phyloP scores from a whole-genome alignment of 2,797 vertebrate species.

The Mormyrops boulengeri region DNA sequence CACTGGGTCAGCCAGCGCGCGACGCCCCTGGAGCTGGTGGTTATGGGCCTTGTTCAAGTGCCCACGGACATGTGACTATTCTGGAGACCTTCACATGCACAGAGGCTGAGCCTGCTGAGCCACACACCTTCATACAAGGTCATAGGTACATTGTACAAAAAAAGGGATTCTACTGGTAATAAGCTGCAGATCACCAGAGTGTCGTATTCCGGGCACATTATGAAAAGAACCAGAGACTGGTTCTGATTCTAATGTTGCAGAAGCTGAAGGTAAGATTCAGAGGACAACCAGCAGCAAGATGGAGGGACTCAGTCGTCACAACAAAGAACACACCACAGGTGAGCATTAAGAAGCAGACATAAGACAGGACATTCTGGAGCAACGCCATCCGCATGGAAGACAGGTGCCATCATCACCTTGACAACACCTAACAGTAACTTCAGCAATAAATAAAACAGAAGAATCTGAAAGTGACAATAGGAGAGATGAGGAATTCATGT shows the following conservation, averaged over 20 bases:
- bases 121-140: not conserved
- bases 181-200: not conserved
- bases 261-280: not conserved
- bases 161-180: not conserved
- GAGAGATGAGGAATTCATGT: not conserved
- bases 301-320: not conserved
- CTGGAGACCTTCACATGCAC: not conserved
- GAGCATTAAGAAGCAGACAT: not conserved
- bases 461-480: not conserved
- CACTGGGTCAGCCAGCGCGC: not conserved
- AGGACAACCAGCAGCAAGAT: not conserved
- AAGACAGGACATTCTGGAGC: not conserved
- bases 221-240: not conserved
- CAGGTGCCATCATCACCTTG: not conserved
- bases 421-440: not conserved
- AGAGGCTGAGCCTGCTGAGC: not conserved
- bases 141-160: not conserved
- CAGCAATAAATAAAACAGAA: not conserved
- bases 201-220: not conserved
- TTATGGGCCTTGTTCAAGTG: not conserved
- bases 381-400: not conserved
- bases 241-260: not conserved
- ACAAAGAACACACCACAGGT: not conserved
- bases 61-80: not conserved
- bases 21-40: not conserved